Percentiles rank a stretch among this genome's conserved stretches.
These are phyloP conservation scores for Acanthosepion esculentum DNA, from an alignment of 2,888 invertebrate genomes.

Conservation along the genomic window DNA sequence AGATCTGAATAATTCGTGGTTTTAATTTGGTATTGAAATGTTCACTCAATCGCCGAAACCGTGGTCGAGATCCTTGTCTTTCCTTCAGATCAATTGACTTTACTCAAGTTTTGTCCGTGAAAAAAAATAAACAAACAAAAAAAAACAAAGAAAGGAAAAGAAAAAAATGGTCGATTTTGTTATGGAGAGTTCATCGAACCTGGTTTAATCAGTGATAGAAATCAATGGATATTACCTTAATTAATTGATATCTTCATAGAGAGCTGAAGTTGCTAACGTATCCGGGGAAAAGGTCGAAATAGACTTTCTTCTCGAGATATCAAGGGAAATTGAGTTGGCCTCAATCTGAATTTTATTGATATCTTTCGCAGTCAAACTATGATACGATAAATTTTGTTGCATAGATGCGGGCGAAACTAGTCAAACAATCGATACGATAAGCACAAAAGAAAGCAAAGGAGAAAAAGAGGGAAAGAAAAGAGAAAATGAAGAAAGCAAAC, in stretches of 20 bases:
- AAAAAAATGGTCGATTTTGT: background rate
- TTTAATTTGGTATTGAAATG: too few relatives aligned
- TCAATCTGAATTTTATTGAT: background rate
- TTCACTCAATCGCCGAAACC: too few relatives aligned
- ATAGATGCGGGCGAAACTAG: background rate
- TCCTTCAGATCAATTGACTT: too few relatives aligned
- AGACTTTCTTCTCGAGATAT: background rate
- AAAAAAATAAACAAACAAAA: too few relatives aligned
- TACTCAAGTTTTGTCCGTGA: background rate
- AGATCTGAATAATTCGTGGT: too few relatives aligned
- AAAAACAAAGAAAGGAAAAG: too few relatives aligned
- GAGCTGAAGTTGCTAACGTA: background rate
- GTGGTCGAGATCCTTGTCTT: too few relatives aligned
- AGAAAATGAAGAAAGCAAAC: background rate
- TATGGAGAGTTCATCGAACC: background rate
- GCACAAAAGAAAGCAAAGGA: background rate
- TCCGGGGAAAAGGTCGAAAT: background rate
- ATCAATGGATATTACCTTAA: background rate
- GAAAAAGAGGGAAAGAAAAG: background rate
- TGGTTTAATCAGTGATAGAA: background rate
- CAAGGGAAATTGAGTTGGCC: background rate
- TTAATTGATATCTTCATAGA: background rate
- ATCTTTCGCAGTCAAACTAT: background rate
- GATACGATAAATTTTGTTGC: background rate
- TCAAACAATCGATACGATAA: background rate